Base-by-base conservation (phyloP, 2,888 invertebrate species). In the Chrysodeixis includens region DNA sequence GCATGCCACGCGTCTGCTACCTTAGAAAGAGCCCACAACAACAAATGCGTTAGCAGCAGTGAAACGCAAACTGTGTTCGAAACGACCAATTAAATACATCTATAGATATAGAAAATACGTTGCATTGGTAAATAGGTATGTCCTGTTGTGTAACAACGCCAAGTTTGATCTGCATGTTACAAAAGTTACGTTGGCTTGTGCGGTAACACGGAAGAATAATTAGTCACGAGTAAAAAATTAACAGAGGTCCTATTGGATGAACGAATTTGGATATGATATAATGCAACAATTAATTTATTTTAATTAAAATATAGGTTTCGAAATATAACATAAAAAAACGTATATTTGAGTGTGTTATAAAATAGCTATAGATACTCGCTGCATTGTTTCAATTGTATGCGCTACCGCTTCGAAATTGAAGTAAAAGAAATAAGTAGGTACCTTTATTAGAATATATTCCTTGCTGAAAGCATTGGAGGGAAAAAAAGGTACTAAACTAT, bases 11-110 rank as follows among this genome's bases (percentile, higher is more conserved):
- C 81, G 55, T 69, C 73, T 67, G 67, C 79, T 80, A 78, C 86
- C 84, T 83, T 85, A 87, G 83, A 87, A 84, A 82, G 85, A 86
- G 75, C 78, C 76, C 81, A 82, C 83, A 79, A 81, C 81, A 77
- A 82, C 80, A 84, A 81, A 75, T 71, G 83, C 80, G 83, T 81
- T 82, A 85, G 83, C 75, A 83, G 85, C 78, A 82, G 86, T 88
- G 89, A 90, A 90, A 90, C 90, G 88, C 86, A 76, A 55, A 53
- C 72, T 71, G 88, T 86, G 83, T 88, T 85, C 83, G 82, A 84
- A 89, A 89, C 83, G 84, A 81, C 83, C 78, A 78, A 86, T 88
- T 86, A 82, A 55, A 64, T 76, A 78, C 73, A 71, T 69, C 74
- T 78, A 78, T 81, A 81, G 81, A 52, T 76, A 75, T 61, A 73